phyloP scores from a whole-genome alignment of 2,797 vertebrate species.

The Poeciliopsis paucimaculata region DNA sequence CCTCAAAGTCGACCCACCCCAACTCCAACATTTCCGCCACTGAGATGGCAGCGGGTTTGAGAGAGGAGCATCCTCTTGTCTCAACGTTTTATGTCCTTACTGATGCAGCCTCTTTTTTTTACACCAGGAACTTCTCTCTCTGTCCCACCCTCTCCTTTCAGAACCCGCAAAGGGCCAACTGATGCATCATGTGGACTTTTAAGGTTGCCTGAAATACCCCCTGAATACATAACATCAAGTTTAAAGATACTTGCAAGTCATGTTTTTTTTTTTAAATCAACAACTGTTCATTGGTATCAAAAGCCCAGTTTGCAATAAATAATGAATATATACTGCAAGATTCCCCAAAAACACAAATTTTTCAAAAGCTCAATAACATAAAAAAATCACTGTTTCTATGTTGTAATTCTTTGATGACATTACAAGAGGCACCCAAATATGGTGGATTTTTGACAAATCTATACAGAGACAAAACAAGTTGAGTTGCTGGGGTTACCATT shows the following conservation, averaged over 20 bases:
- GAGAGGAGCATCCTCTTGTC: slow-evolving; percentile 81
- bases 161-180: slow-evolving; percentile 46
- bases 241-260: background rate
- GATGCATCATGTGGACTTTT: slow-evolving; percentile 40
- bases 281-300: background rate
- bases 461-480: background rate
- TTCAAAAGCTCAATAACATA: background rate
- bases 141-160: slow-evolving; percentile 31
- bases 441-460: background rate
- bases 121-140: slow-evolving; percentile 56
- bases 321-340: background rate
- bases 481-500: background rate
- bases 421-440: background rate
- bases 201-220: background rate
- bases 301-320: background rate
- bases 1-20: slow-evolving; percentile 85
- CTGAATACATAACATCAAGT: background rate
- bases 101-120: slow-evolving; percentile 49
- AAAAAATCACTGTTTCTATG: background rate
- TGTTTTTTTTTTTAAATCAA: background rate
- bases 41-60: slow-evolving; percentile 80
- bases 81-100: slow-evolving; percentile 82
- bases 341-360: background rate
- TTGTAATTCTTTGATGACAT: background rate
- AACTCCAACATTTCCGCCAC: slow-evolving; percentile 84